These are phyloP conservation scores for Saimiri boliviensis DNA, from an alignment of 2,113 vertebrate genomes.

Conservation along the genomic window DNA sequence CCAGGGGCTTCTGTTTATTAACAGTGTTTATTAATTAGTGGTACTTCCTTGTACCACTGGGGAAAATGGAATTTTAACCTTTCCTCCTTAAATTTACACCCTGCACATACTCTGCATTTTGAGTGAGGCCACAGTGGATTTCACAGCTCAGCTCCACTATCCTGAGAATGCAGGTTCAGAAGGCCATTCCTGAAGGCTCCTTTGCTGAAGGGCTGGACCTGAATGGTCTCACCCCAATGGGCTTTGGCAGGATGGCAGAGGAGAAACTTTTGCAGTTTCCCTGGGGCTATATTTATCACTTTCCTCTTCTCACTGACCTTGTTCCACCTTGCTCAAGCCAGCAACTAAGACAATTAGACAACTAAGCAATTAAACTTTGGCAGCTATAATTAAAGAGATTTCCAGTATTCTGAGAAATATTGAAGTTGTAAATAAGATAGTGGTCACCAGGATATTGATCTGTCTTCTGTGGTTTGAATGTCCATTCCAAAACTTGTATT, in stretches of 20 bases:
- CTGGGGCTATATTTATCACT: not conserved
- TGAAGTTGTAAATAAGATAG: not conserved
- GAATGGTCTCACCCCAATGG: not conserved
- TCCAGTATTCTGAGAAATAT: not conserved
- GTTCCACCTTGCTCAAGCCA: not conserved
- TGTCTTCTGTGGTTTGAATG: not conserved
- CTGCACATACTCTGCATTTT: not conserved
- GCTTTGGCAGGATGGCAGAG: not conserved
- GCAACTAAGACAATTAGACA: constrained; percentile 21
- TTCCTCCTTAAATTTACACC: not conserved
- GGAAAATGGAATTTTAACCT: not conserved
- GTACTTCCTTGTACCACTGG: constrained; percentile 36
- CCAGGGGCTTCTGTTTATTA: constrained; percentile 50
- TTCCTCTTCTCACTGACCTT: not conserved
- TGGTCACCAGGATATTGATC: not conserved
- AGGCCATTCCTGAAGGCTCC: not conserved
- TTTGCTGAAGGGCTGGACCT: not conserved
- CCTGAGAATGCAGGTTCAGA: not conserved
- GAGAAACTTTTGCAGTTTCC: not conserved
- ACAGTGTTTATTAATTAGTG: not conserved
- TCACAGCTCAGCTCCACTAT: not conserved
- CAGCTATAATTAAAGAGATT: constrained; percentile 34
- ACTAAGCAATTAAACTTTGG: constrained; percentile 21
- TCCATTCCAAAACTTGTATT: not conserved
- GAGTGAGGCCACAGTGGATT: not conserved